Base-by-base conservation (phyloP, 1,140 invertebrate species). In the Pristionchus pacificus region DNA sequence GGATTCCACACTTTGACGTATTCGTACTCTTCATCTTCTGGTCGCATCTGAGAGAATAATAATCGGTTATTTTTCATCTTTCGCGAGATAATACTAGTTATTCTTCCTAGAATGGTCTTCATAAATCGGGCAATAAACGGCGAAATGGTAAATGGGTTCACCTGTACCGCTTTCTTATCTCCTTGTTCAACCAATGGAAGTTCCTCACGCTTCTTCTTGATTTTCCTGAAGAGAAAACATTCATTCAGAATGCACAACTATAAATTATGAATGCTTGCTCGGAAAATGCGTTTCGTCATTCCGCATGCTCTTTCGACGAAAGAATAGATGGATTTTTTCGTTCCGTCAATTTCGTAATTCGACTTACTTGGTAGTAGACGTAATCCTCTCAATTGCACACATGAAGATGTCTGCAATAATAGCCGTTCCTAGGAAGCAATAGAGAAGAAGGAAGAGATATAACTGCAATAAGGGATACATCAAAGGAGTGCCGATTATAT, bases 1-100 rank as follows among this genome's bases (percentile, higher is more conserved):
- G 87, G 86, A 77, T 88, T 87, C 87, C 87, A 87, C 1, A 87
- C 77, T 14, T 85, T 75, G 10, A 80, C 59, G 24, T 72, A 60
- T 32, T 72, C 71, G 28, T 33, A 72, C 30, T 72, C 57, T 19
- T 72, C 71, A 25, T 72, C 59, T 2, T 63, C 57, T 55, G 29
- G 59, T 29, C 19, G 65, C 14, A 15, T 25, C 24, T n/a, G 13
- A 27, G 13, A 27, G 13, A 14, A 33, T 13, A 29, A n/a, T 55
- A 68, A 25, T 19, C 19, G 14, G 29, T 55, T 38, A 55, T 38
- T 67, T 30, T 31, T 49, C 63, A 33, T 65, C 65, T 28, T 28
- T 66, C 0, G 65, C n/a, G n/a, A n/a, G n/a, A 15, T 2, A 57
- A 38, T 2, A 66, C 19, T 58, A 25, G 24, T 49, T 29, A 27